A percentile compares a stretch with the other conserved stretches of the same genome.
Evolutionary conservation across 2,888 invertebrate genomes (phyloP).

Genomic region (Tenthredo notha): DNA sequence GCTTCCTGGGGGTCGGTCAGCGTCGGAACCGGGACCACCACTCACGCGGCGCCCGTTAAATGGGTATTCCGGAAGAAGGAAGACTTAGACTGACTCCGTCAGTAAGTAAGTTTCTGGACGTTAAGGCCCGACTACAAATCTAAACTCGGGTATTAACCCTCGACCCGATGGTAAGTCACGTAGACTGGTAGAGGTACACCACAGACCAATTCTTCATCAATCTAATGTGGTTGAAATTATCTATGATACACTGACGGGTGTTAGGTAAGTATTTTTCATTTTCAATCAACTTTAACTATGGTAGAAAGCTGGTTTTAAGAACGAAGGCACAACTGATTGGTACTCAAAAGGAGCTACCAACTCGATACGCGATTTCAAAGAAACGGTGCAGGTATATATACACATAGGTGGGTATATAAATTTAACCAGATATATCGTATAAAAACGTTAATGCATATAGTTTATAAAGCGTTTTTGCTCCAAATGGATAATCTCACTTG

Average conservation of each 20-base stretch:
- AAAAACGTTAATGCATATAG: conserved; percentile 7
- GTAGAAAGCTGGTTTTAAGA: neutral
- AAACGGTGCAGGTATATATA: neutral
- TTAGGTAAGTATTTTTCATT: neutral
- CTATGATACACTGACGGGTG: conserved; percentile 13
- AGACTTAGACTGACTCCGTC: neutral
- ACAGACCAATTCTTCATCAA: conserved; percentile 3
- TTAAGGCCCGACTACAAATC: conserved; percentile 36
- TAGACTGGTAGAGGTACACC: neutral
- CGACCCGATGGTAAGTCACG: conserved; percentile 42
- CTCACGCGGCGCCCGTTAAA: conserved; percentile 34
- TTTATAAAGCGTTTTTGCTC: conserved; percentile 18
- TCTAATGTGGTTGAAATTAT: conserved; percentile 25
- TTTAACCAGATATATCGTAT: neutral
- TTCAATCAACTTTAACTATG: neutral
- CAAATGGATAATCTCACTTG: conserved; percentile 4
- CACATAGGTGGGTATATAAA: neutral
- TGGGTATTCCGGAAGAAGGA: conserved; percentile 41
- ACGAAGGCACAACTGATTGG: conserved; percentile 12
- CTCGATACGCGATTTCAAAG: conserved; percentile 9
- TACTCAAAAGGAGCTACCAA: conserved; percentile 3
- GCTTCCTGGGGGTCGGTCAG: conserved; percentile 51
- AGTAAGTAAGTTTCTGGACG: conserved; percentile 2
- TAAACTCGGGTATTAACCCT: conserved; percentile 28
- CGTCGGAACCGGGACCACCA: conserved; percentile 16